A percentile compares a stretch with the other conserved stretches of the same genome.
These are phyloP conservation scores for Xestobium rufovillosum DNA, from an alignment of 2,888 invertebrate species.

Conservation along the genomic window DNA sequence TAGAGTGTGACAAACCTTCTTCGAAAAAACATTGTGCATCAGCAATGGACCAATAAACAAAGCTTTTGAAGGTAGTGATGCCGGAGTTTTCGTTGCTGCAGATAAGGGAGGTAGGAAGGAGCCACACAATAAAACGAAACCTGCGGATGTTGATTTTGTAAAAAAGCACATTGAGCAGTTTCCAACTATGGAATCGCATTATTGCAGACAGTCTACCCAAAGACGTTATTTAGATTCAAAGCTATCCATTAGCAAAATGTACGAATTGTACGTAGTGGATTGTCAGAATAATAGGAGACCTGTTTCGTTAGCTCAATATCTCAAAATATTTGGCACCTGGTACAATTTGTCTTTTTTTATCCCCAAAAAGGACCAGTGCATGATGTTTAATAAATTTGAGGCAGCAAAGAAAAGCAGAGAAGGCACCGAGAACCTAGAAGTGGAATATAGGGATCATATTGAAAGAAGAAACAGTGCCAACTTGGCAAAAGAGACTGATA, in stretches of 20 bases:
- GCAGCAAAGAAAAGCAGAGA: constrained; percentile 3
- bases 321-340: constrained; percentile 21
- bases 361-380: constrained; percentile 20
- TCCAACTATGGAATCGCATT: constrained; percentile 22
- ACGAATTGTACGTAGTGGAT: constrained; percentile 20
- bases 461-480: constrained; percentile 9
- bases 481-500: constrained; percentile 9
- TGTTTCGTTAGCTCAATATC: constrained; percentile 18
- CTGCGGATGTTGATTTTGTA: constrained; percentile 16
- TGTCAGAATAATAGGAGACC: constrained; percentile 17
- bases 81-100: constrained; percentile 16
- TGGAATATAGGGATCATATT: no score
- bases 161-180: constrained; percentile 24
- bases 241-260: constrained; percentile 24
- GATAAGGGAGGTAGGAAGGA: constrained; percentile 20
- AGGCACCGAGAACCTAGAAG: constrained; percentile 5
- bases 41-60: no score
- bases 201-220: constrained; percentile 18
- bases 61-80: no score
- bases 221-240: constrained; percentile 21
- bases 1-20: no score
- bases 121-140: constrained; percentile 22
- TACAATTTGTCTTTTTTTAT: no score
- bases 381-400: constrained; percentile 16
- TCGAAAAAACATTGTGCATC: no score